Evolutionary conservation across 2,797 vertebrate species (phyloP).

Genomic region (Poeciliopsis paucimaculata): DNA sequence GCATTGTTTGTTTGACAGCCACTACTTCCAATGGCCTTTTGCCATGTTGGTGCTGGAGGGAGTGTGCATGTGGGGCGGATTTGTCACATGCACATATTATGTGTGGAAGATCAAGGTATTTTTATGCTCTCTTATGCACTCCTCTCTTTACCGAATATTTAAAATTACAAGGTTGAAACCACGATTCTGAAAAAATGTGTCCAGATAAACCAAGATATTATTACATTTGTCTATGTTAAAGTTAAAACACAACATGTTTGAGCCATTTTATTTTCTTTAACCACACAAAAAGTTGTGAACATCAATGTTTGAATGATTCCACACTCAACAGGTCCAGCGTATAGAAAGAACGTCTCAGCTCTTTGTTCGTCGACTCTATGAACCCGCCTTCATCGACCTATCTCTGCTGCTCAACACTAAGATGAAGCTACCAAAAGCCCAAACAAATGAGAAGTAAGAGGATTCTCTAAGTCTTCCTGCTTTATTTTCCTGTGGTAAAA

Average conservation of each 20-base stretch:
- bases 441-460: constrained; percentile 75
- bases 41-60: constrained; percentile 78
- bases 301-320: constrained; percentile 20
- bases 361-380: constrained; percentile 84
- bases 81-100: constrained; percentile 79
- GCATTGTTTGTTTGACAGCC: constrained; percentile 53
- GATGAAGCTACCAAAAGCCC: constrained; percentile 76
- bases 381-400: constrained; percentile 84
- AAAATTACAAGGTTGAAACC: not conserved
- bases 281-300: not conserved
- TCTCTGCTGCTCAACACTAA: constrained; percentile 85
- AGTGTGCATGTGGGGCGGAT: constrained; percentile 82
- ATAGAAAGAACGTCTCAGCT: constrained; percentile 85
- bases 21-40: constrained; percentile 78
- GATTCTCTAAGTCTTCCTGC: not conserved
- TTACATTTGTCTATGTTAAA: not conserved
- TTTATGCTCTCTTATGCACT: not conserved
- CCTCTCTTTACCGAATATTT: not conserved
- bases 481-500: not conserved
- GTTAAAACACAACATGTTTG: not conserved
- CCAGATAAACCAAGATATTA: not conserved
- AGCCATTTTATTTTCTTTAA: not conserved
- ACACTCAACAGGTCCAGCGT: constrained; percentile 69
- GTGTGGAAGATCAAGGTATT: constrained; percentile 81
- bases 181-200: not conserved